Evolutionary conservation across 2,888 invertebrate species (phyloP), one percentile per base, ranked within the genome.

Genomic region (Aquatica leii): DNA sequence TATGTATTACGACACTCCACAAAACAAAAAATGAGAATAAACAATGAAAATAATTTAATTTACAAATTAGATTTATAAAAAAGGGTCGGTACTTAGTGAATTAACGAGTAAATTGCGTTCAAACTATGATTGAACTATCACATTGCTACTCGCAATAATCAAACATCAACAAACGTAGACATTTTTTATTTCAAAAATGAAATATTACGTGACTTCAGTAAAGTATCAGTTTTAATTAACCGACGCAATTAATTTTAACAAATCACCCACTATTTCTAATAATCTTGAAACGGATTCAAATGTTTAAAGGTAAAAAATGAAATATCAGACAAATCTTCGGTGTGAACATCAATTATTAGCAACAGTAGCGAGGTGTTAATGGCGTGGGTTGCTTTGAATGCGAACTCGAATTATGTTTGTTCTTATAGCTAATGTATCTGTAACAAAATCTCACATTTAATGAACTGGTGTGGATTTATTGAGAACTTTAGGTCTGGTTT

Each of bases 391-490:
- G 76, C 69, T 70, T 69, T 71, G 73, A 70, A 74, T 69, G 72
- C 75, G 72, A 71, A 65, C 68, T 73, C 72, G 77, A 77, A 78
- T 78, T 78, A 78, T 78, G 78, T 78, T 77, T 77, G 78, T 78
- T 78, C 78, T 77, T 77, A 73, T 74, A 72, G 77, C 77, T 77
- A 77, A 78, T 78, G 77, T 79, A 78, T 79, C 79, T 77, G 77
- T 74, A 74, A 73, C 74, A 74, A 77, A 77, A 79, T 79, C 78
- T 79, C 74, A 71, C 76, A 77, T 79, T 78, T 78, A 79, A 79
- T 79, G 79, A 79, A 77, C 70, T 65, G 71, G 77, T 53, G 66
- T 67, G 64, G 66, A 69, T 69, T 69, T 69, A 69, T 69, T 67
- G 69, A 58, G 64, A 61, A 71, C 17, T 46, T 24, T 24, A 6